Conservation (phyloP, 2,888 invertebrate species). For the Asteroscopus sphinx region DNA sequence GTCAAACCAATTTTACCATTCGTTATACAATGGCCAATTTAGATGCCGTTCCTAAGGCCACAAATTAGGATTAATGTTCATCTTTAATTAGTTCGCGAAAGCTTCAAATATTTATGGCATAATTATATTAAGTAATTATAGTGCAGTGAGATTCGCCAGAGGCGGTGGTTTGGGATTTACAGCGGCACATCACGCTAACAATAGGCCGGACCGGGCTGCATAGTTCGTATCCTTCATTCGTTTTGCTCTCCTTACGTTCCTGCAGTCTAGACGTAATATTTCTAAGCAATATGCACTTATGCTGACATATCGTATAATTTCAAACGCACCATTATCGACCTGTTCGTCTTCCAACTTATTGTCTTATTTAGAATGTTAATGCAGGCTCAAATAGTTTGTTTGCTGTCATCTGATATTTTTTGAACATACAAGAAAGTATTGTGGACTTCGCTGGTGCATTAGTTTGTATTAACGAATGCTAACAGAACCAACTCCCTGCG, state of each 20-base stretch:
- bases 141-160: constrained; percentile 70
- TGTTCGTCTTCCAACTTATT: constrained; percentile 14
- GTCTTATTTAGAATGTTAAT: constrained; percentile 27
- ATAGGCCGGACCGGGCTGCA: constrained; percentile 77
- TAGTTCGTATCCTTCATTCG: constrained; percentile 70
- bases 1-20: constrained; percentile 42
- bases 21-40: constrained; percentile 42
- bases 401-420: constrained; percentile 35
- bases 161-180: constrained; percentile 76
- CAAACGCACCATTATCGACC: constrained; percentile 48
- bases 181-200: constrained; percentile 84
- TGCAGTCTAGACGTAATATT: constrained; percentile 87
- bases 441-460: constrained; percentile 11
- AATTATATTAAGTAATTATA: constrained; percentile 82
- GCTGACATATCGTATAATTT: constrained; percentile 72
- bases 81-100: constrained; percentile 66
- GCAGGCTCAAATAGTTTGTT: constrained; percentile 10
- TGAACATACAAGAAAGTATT: constrained; percentile 12
- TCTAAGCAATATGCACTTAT: constrained; percentile 69
- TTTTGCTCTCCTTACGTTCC: constrained; percentile 84
- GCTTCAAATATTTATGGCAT: constrained; percentile 75
- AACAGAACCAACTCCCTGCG: constrained; percentile 24
- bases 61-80: constrained; percentile 66
- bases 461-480: constrained; percentile 35
- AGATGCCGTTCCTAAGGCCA: constrained; percentile 50